phyloP scores from a whole-genome alignment of 2,113 vertebrate genomes.

The Rhinolophus ferrumequinum region DNA sequence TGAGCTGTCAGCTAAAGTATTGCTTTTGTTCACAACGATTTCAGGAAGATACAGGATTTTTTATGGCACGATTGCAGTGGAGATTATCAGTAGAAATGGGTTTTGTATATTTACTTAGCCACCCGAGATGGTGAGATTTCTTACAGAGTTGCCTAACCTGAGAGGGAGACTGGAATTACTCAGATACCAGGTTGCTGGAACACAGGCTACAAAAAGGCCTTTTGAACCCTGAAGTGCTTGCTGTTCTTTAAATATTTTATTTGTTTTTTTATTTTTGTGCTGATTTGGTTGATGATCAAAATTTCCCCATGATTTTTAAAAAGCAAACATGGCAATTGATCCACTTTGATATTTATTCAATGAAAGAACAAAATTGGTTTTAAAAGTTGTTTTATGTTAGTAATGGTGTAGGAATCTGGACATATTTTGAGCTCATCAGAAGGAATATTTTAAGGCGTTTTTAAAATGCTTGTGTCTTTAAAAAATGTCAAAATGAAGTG shows the following conservation, averaged over 20 bases:
- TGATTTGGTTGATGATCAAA: background rate
- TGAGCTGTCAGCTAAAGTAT: background rate
- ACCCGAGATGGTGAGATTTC: background rate
- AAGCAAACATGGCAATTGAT: background rate
- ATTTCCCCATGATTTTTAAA: conserved; percentile 4
- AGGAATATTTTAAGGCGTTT: background rate
- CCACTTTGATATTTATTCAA: conserved; percentile 24
- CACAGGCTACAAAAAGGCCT: background rate
- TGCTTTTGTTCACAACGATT: background rate
- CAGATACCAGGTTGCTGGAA: background rate
- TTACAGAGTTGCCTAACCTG: background rate
- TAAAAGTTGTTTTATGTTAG: background rate
- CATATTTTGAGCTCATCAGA: background rate
- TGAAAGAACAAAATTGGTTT: background rate
- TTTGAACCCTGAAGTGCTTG: background rate
- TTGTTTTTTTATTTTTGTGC: background rate
- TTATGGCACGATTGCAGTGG: background rate
- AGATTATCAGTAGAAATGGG: background rate
- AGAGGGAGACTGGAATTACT: background rate
- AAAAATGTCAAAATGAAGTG: background rate
- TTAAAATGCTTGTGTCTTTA: background rate
- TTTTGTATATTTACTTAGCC: background rate
- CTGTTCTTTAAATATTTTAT: background rate
- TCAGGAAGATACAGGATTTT: background rate
- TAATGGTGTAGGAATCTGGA: background rate